Evolutionary conservation across 2,113 vertebrate genomes (phyloP).

Genomic region (Willisornis vidua): DNA sequence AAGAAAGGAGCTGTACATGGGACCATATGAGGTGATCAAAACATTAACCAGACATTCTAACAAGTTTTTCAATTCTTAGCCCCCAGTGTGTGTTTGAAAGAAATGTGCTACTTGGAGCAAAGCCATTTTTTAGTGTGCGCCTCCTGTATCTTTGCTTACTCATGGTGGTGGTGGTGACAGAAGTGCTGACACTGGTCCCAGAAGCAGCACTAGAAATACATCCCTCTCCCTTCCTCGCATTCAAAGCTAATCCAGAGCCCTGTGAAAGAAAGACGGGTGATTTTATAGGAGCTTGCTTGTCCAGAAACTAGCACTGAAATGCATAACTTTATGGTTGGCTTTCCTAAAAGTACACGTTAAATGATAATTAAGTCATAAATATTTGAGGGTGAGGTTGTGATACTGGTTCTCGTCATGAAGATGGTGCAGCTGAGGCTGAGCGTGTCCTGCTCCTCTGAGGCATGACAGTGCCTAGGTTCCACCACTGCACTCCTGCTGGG

Average conservation of each 20-base stretch:
- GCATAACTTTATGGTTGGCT: not conserved
- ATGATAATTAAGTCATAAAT: not conserved
- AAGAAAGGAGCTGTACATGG: conserved; percentile 27
- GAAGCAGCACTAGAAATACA: not conserved
- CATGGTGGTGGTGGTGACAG: conserved; percentile 40
- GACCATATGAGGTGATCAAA: conserved; percentile 68
- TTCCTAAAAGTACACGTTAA: not conserved
- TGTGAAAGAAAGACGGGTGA: not conserved
- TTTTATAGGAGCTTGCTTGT: conserved; percentile 4
- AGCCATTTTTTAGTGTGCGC: not conserved
- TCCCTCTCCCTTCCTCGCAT: not conserved
- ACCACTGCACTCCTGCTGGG: accelerated
- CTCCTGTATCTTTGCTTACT: conserved; percentile 55
- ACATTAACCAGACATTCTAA: conserved; percentile 71
- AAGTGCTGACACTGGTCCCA: not conserved
- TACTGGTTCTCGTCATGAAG: accelerated
- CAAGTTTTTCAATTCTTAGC: conserved; percentile 56
- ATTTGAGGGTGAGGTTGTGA: not conserved
- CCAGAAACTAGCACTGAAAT: not conserved
- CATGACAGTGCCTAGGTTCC: accelerated
- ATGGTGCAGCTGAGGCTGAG: accelerated
- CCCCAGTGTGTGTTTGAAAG: conserved; percentile 58
- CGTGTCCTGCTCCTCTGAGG: accelerated
- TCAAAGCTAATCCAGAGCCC: conserved; percentile 19
- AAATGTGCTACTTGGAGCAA: conserved; percentile 68